These are phyloP conservation scores for Jacana jacana DNA, from an alignment of 2,113 vertebrate species.

Conservation along the genomic window DNA sequence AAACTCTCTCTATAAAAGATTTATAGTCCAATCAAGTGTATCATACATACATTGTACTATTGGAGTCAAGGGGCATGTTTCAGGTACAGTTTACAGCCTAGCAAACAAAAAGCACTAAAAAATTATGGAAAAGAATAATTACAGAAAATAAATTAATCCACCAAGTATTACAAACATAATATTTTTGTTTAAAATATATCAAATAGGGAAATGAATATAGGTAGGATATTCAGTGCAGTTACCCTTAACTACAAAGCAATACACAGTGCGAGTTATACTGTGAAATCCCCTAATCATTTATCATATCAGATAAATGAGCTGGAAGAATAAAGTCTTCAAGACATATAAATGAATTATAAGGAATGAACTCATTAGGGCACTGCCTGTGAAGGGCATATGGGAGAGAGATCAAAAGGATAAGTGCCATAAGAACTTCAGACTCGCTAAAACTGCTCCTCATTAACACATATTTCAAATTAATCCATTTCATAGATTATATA, in stretches of 20 bases:
- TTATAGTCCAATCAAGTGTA: background rate
- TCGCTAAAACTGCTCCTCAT: background rate
- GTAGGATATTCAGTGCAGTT: background rate
- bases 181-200: background rate
- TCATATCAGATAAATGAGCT: background rate
- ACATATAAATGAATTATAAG: background rate
- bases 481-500: background rate
- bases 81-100: background rate
- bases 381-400: background rate
- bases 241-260: background rate
- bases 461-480: slow-evolving; percentile 4
- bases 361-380: background rate
- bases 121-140: background rate
- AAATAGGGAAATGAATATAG: background rate
- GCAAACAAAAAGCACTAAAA: background rate
- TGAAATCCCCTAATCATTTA: background rate
- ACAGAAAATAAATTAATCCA: background rate
- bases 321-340: background rate
- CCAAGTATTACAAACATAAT: background rate
- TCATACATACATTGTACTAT: background rate
- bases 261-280: background rate
- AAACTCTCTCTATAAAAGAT: background rate
- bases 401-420: background rate
- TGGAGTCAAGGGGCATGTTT: background rate
- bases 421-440: background rate